These are phyloP conservation scores for Netelia fuscicornis DNA, from an alignment of 2,888 invertebrate species.

Conservation along the genomic window DNA sequence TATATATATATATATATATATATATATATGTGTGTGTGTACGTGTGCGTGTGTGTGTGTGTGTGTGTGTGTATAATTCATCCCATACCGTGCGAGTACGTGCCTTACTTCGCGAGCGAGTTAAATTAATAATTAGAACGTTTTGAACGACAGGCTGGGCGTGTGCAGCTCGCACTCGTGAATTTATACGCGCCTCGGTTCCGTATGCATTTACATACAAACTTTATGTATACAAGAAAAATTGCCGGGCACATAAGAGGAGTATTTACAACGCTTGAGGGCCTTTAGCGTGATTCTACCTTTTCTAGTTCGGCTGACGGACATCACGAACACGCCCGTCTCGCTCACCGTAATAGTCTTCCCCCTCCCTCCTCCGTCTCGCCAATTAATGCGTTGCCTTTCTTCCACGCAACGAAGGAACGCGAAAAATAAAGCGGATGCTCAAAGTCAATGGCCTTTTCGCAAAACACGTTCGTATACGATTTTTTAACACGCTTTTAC, in stretches of 20 bases:
- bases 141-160: constrained; percentile 67
- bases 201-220: neutral
- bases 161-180: constrained; percentile 43
- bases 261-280: constrained; percentile 54
- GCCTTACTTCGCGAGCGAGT: constrained; percentile 75
- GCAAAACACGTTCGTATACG: neutral
- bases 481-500: neutral
- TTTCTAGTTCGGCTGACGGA: constrained; percentile 48
- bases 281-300: constrained; percentile 25
- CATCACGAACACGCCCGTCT: constrained; percentile 45
- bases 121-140: constrained; percentile 80
- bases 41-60: too few species aligned
- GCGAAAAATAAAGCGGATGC: neutral
- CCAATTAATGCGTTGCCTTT: constrained; percentile 39
- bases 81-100: constrained; percentile 29
- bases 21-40: too few species aligned
- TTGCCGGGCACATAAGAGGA: constrained; percentile 29
- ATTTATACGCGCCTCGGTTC: neutral
- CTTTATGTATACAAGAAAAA: constrained; percentile 20
- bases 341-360: constrained; percentile 32
- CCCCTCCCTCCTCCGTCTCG: constrained; percentile 9
- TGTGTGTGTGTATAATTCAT: neutral
- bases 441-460: constrained; percentile 8
- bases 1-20: neutral
- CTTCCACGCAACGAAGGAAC: constrained; percentile 5